Evolutionary conservation across 2,888 invertebrate genomes (phyloP).

Genomic region (Spilosoma lubricipeda): DNA sequence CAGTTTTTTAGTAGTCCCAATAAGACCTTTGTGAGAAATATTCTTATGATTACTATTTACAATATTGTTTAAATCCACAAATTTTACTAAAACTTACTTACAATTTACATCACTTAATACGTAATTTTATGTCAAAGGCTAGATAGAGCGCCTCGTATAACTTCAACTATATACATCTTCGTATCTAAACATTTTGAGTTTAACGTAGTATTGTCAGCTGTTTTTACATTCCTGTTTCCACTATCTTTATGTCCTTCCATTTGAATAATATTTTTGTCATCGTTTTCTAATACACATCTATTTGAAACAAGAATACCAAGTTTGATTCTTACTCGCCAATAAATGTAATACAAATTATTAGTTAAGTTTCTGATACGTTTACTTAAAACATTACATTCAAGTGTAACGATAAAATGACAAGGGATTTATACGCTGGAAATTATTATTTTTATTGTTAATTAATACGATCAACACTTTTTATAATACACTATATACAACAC

Average conservation of each 20-base stretch:
- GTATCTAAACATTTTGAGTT: constrained; percentile 75
- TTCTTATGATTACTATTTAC: constrained; percentile 70
- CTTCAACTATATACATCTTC: constrained; percentile 70
- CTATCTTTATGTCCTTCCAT: constrained; percentile 63
- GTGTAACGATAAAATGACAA: constrained; percentile 44
- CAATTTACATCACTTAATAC: constrained; percentile 76
- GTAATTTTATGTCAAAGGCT: constrained; percentile 70
- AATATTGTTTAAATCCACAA: constrained; percentile 63
- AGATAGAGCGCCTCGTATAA: constrained; percentile 82
- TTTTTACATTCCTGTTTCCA: constrained; percentile 77
- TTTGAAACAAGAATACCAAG: constrained; percentile 51
- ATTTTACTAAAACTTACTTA: constrained; percentile 70
- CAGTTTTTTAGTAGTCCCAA: not conserved
- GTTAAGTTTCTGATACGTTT: constrained; percentile 32
- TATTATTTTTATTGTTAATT: constrained; percentile 49
- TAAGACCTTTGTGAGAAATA: constrained; percentile 48
- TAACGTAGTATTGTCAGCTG: constrained; percentile 85
- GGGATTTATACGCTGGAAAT: constrained; percentile 47
- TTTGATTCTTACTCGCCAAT: constrained; percentile 50
- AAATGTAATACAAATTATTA: constrained; percentile 47
- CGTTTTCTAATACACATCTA: constrained; percentile 58
- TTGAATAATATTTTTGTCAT: constrained; percentile 55
- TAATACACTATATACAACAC: constrained; percentile 81
- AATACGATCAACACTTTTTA: constrained; percentile 64
- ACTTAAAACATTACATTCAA: constrained; percentile 33